Conservation (phyloP, 2,797 vertebrate species). For the Taeniopygia guttata region DNA sequence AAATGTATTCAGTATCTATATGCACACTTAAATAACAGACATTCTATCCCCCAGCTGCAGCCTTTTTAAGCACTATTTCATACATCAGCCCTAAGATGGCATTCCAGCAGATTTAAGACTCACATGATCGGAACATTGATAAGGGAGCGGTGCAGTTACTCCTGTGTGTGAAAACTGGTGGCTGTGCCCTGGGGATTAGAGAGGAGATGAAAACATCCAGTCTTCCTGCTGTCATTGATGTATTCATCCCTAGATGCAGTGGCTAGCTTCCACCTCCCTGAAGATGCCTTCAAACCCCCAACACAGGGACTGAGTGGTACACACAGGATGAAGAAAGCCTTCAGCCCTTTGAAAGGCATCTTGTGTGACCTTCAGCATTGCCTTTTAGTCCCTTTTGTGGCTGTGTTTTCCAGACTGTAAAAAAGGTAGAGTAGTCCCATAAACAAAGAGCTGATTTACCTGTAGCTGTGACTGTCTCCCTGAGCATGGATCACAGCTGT, state of each 20-base stretch:
- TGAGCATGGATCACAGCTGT: not conserved
- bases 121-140: not conserved
- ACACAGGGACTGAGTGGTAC: not conserved
- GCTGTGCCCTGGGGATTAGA: conserved; percentile 21
- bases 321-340: not conserved
- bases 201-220: not conserved
- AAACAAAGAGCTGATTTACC: not conserved
- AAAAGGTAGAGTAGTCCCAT: not conserved
- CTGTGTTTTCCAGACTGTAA: not conserved
- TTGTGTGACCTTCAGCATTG: not conserved
- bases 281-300: not conserved
- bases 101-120: conserved; percentile 34
- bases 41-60: not conserved
- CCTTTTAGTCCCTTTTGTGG: not conserved
- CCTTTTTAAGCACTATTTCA: not conserved
- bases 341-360: not conserved
- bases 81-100: conserved; percentile 1
- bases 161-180: not conserved
- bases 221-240: not conserved
- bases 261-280: not conserved
- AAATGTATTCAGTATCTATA: not conserved
- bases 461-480: not conserved
- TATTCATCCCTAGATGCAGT: not conserved
- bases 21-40: not conserved
- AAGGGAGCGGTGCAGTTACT: not conserved